Evolutionary conservation across 2,797 vertebrate genomes (phyloP).

Genomic region (Chelmon rostratus): DNA sequence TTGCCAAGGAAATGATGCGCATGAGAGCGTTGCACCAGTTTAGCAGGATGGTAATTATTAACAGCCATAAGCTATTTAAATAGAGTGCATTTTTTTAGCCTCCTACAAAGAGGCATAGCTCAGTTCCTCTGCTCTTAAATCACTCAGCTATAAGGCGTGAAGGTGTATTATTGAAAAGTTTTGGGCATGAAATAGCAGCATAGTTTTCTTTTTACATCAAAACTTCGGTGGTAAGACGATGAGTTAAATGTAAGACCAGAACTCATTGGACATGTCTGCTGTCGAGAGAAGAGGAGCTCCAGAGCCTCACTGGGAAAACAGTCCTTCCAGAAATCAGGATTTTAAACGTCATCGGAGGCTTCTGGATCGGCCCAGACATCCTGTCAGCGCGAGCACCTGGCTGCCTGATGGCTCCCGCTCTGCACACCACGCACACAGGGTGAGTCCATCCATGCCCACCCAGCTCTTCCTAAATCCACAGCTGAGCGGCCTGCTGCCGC

Average conservation of each 20-base stretch:
- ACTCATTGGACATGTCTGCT: slow-evolving; percentile 54
- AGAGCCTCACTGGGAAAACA: slow-evolving; percentile 37
- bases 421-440: slow-evolving; percentile 60
- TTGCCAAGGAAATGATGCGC: slow-evolving; percentile 36
- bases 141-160: slow-evolving; percentile 3
- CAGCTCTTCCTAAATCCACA: slow-evolving; percentile 61
- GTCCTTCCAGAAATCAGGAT: slow-evolving; percentile 50
- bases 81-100: slow-evolving; percentile 54
- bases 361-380: slow-evolving; percentile 46
- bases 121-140: slow-evolving; percentile 1
- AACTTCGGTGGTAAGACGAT: not conserved
- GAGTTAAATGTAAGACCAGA: slow-evolving; percentile 11
- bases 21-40: slow-evolving; percentile 50
- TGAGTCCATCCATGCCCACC: slow-evolving; percentile 77
- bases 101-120: slow-evolving; percentile 63
- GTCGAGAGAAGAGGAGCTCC: slow-evolving; percentile 37
- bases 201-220: not conserved
- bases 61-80: slow-evolving; percentile 72
- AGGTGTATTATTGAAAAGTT: not conserved
- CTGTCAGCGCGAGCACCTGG: slow-evolving; percentile 57
- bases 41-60: slow-evolving; percentile 83
- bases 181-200: not conserved
- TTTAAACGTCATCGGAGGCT: slow-evolving; percentile 40
- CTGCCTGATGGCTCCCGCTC: slow-evolving; percentile 43
- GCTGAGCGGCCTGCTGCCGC: slow-evolving; percentile 59